Evolutionary conservation across 2,113 vertebrate species (phyloP).

Genomic region (Conger conger): DNA sequence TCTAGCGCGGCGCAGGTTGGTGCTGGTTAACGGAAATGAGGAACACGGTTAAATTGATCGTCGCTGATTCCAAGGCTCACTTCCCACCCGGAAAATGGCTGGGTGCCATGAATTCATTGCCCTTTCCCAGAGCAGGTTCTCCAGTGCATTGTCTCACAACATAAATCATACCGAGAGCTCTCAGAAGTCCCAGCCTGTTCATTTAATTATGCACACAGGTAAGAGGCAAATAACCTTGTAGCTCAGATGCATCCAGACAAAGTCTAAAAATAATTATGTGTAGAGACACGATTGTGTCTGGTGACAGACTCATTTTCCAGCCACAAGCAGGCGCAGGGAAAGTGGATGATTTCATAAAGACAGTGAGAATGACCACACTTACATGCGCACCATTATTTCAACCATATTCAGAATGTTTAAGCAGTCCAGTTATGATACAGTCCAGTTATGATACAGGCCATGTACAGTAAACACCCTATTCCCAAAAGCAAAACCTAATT

Average conservation of each 20-base stretch:
- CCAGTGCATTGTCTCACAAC: background rate
- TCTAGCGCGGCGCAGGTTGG: background rate
- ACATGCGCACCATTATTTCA: too few species aligned
- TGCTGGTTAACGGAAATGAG: background rate
- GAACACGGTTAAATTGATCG: background rate
- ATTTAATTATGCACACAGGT: constrained; percentile 1
- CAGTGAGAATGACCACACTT: background rate
- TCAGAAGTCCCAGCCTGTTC: background rate
- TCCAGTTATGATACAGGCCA: too few species aligned
- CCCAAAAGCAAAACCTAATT: too few species aligned
- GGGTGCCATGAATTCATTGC: constrained; percentile 26
- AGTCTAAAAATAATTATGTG: background rate
- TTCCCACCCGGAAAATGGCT: background rate
- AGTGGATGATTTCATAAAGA: background rate
- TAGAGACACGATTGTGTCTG: background rate
- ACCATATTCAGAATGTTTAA: background rate
- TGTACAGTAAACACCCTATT: too few species aligned
- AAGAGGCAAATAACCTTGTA: background rate
- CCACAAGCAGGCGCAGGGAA: background rate
- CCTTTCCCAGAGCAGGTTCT: constrained; percentile 15
- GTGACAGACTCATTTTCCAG: background rate
- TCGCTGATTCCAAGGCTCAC: background rate
- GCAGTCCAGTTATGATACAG: too few species aligned
- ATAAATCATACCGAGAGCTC: constrained; percentile 14
- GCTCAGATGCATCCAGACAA: background rate